Conservation (phyloP, 2,113 vertebrate species). For the Hypocryptadius cinnamomeus region DNA sequence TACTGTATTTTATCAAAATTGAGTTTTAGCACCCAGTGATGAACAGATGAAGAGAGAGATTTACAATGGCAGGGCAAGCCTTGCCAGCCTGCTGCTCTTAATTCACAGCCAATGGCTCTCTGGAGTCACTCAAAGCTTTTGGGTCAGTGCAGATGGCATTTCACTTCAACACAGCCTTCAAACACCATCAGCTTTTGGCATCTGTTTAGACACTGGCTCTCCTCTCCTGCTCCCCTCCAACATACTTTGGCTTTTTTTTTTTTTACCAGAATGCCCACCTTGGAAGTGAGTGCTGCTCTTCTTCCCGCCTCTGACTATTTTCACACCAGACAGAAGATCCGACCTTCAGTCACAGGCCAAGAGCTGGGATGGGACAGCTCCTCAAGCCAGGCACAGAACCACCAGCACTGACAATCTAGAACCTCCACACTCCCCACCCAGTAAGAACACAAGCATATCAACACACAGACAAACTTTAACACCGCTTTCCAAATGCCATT, state of each 20-base stretch:
- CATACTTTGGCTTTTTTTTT: slow-evolving; percentile 25
- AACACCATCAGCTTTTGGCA: slow-evolving; percentile 4
- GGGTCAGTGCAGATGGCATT: not conserved
- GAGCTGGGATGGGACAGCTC: not conserved
- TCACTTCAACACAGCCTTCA: not conserved
- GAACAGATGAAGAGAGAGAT: not conserved
- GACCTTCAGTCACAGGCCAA: not conserved
- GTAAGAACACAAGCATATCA: not conserved
- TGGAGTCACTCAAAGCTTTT: not conserved
- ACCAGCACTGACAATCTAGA: not conserved
- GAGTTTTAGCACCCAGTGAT: not conserved
- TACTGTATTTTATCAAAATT: not conserved
- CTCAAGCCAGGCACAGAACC: not conserved
- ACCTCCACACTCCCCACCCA: not conserved
- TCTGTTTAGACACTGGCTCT: not conserved
- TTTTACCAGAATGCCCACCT: not conserved
- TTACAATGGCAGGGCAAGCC: not conserved
- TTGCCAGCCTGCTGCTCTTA: not conserved
- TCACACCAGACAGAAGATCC: not conserved
- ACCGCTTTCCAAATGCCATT: slow-evolving; percentile 1
- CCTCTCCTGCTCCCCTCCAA: slow-evolving; percentile 22
- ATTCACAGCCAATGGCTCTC: not conserved
- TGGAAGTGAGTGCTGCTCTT: not conserved
- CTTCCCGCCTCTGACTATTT: not conserved
- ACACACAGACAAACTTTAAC: slow-evolving; percentile 36